Conservation (phyloP, 2,797 vertebrate genomes). For the Liparis tanakae region DNA sequence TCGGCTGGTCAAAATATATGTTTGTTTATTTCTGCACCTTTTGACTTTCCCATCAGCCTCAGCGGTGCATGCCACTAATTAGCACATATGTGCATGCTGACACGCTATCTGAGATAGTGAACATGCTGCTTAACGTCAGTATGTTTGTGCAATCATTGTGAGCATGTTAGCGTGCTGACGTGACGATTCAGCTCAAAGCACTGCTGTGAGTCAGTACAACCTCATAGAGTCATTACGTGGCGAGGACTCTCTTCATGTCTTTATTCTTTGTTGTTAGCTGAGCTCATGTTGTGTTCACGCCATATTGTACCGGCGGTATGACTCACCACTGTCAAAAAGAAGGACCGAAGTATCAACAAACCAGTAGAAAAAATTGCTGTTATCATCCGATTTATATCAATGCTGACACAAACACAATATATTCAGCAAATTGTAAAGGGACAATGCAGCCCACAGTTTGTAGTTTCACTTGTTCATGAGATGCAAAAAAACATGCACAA, state of each 20-base stretch:
- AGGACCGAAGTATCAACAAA: not conserved
- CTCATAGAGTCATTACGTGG: not conserved
- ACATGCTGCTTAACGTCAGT: not conserved
- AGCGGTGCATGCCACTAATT: not conserved
- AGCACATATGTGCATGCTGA: not conserved
- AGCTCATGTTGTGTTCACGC: not conserved
- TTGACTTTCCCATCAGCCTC: not conserved
- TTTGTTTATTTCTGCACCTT: not conserved
- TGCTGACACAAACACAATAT: not conserved
- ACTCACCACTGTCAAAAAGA: not conserved
- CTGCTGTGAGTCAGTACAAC: not conserved
- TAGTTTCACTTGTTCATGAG: slow-evolving; percentile 1
- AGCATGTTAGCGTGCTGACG: not conserved
- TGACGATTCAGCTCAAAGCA: not conserved
- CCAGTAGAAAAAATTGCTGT: not conserved
- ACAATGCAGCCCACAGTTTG: not conserved
- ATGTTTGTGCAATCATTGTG: not conserved
- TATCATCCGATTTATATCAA: not conserved
- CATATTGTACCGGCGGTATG: not conserved
- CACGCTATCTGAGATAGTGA: not conserved
- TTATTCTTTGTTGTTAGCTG: not conserved
- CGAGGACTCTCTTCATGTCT: not conserved
- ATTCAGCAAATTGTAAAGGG: not conserved
- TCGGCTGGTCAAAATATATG: not conserved
- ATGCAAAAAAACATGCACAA: not conserved